Evolutionary conservation across 2,888 invertebrate genomes (phyloP), one percentile per base, ranked within the genome.

Genomic region (Monoplex corrugatus): DNA sequence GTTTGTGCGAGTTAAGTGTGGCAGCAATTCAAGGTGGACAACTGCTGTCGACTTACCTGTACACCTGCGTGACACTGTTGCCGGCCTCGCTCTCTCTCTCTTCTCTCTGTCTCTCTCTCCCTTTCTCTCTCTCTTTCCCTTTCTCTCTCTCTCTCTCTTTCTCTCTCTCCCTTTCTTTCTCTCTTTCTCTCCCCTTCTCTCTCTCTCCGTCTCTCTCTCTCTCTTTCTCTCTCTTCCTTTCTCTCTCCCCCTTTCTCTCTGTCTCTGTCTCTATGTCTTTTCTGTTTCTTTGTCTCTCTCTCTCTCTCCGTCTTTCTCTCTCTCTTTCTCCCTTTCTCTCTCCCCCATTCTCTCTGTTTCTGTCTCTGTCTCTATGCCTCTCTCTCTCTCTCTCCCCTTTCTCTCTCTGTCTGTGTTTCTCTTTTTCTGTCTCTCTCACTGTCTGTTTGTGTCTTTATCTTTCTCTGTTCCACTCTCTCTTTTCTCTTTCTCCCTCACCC

Each of bases 51-150:
- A 68, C 68, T 68, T 68, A 68, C 68, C 68, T 68, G 68, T 68
- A 32, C 68, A 8, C n/a, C 28, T 2, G n/a, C 68, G 23, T n/a
- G n/a, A 2, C 3, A 6, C 32, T 2, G 68, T 68, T 68, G 68
- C 28, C 68, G 32, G n/a, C 68, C 68, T 68, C 32, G 28, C 2
- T 68, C 68, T 68, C 68, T 68, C 68, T 68, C 68, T 68, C 68
- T 68, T 68, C 68, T 68, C 68, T 68, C 68, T 68, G n/a, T 68
- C 68, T 68, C 68, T 68, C 68, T 68, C 68, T 68, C 68, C 32
- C 68, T 68, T 32, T 68, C 68, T 68, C 68, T 68, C 68, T 68
- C 68, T 68, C 68, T 68, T 32, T 68, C 68, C 32, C 68, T 68
- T 32, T 68, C 68, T 68, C n/a, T 68, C n/a, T 68, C 68, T 68